Conservation (phyloP, 2,888 invertebrate species). For the Amphipoea oculea region DNA sequence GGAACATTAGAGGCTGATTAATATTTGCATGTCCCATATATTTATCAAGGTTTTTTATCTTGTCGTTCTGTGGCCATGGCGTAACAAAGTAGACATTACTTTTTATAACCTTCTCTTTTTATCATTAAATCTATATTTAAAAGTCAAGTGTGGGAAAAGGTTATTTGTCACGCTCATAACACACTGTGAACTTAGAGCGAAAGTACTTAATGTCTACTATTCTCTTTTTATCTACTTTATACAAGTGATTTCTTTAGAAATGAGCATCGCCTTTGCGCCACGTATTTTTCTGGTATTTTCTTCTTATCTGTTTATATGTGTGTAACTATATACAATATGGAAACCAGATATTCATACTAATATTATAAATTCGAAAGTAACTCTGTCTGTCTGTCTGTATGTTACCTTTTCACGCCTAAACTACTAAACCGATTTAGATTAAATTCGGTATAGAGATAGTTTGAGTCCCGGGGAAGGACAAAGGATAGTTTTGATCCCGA, state of each 20-base stretch:
- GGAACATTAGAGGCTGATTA: too few species aligned
- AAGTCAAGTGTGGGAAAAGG: background rate
- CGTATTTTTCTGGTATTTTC: background rate
- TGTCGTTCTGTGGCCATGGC: background rate
- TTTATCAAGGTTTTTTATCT: background rate
- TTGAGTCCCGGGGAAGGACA: too few species aligned
- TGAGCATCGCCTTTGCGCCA: background rate
- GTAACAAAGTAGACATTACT: background rate
- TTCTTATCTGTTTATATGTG: background rate
- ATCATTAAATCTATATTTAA: constrained; percentile 3
- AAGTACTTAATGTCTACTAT: background rate
- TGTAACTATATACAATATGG: background rate
- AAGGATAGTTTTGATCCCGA: too few species aligned
- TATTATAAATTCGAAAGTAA: too few species aligned
- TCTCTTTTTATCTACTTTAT: background rate
- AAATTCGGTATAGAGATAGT: too few species aligned
- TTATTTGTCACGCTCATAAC: constrained; percentile 16
- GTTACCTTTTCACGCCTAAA: too few species aligned
- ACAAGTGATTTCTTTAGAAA: background rate
- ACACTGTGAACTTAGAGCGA: background rate
- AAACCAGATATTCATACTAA: too few species aligned
- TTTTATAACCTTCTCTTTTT: background rate
- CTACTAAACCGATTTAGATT: too few species aligned
- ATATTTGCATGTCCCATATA: background rate
- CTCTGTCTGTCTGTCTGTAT: too few species aligned